Evolutionary conservation across 1,140 invertebrate species (phyloP).

Genomic region (Dendroctonus valens): DNA sequence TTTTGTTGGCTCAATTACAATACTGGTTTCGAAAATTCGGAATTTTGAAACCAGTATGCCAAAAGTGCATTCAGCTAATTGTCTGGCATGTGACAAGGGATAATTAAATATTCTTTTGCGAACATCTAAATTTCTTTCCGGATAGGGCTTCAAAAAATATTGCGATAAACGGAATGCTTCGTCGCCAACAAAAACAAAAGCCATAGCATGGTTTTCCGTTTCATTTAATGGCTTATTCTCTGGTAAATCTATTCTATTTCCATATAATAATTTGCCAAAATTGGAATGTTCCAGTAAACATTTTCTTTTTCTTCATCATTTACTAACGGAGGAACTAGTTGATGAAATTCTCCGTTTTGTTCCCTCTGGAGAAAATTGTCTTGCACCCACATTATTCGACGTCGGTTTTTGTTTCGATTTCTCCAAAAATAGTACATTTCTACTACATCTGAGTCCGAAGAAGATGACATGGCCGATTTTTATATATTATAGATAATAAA

Average conservation of each 20-base stretch:
- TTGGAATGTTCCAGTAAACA: neutral
- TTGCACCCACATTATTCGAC: neutral
- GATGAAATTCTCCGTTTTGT: no score
- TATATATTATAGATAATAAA: no score
- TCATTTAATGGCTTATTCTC: neutral
- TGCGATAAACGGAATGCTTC: neutral
- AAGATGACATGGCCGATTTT: no score
- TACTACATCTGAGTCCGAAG: no score
- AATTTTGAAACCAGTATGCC: constrained; percentile 24
- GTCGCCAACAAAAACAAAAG: neutral
- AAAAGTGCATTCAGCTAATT: constrained; percentile 10
- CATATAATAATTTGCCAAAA: neutral
- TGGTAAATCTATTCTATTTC: neutral
- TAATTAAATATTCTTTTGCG: neutral
- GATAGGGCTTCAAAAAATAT: neutral
- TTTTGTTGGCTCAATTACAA: constrained; percentile 11
- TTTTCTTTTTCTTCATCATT: no score
- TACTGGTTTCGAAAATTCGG: constrained; percentile 11
- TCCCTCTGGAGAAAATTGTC: no score
- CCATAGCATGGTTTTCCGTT: neutral
- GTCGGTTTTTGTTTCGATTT: no score
- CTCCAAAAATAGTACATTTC: no score
- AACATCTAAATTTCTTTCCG: neutral
- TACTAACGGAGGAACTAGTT: no score
- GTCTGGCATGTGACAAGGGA: neutral